phyloP scores from a whole-genome alignment of 1,140 invertebrate genomes.

The Drosophila miranda region DNA sequence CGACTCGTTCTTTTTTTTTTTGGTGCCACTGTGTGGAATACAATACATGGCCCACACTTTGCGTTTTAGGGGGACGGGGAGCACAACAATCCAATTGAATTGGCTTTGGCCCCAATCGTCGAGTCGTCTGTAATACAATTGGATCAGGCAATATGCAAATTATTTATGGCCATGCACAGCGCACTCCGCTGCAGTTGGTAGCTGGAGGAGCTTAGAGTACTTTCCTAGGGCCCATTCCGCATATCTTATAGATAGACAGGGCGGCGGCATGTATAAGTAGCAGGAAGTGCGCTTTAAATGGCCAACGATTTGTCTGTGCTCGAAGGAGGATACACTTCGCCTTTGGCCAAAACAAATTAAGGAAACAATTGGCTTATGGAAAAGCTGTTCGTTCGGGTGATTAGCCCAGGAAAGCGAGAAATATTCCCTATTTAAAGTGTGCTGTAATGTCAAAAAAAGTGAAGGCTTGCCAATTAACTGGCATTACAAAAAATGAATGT shows the following conservation, averaged over 20 bases:
- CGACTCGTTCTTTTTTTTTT: background rate
- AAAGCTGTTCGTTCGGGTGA: too few species aligned
- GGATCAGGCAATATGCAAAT: slow-evolving; percentile 72
- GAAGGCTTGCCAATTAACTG: slow-evolving; percentile 43
- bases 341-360: background rate
- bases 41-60: background rate
- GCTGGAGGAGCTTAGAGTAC: slow-evolving; percentile 50
- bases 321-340: background rate
- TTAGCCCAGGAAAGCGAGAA: too few species aligned
- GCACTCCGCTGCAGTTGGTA: slow-evolving; percentile 45
- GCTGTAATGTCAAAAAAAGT: slow-evolving; percentile 41
- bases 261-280: slow-evolving; percentile 43
- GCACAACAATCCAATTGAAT: slow-evolving; percentile 65
- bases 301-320: slow-evolving; percentile 43
- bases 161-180: slow-evolving; percentile 46
- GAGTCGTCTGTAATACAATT: slow-evolving; percentile 55
- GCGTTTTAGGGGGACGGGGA: slow-evolving; percentile 24
- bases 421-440: slow-evolving; percentile 6
- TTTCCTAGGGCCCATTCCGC: background rate
- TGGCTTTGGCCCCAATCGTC: slow-evolving; percentile 5
- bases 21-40: background rate
- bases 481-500: slow-evolving; percentile 56
- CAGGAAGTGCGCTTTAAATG: slow-evolving; percentile 36
- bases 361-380: background rate
- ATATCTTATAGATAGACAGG: slow-evolving; percentile 29